A percentile compares a stretch with the other conserved stretches of the same genome.
Conservation (phyloP, 2,113 vertebrate genomes). For the Archilochus colubris region DNA sequence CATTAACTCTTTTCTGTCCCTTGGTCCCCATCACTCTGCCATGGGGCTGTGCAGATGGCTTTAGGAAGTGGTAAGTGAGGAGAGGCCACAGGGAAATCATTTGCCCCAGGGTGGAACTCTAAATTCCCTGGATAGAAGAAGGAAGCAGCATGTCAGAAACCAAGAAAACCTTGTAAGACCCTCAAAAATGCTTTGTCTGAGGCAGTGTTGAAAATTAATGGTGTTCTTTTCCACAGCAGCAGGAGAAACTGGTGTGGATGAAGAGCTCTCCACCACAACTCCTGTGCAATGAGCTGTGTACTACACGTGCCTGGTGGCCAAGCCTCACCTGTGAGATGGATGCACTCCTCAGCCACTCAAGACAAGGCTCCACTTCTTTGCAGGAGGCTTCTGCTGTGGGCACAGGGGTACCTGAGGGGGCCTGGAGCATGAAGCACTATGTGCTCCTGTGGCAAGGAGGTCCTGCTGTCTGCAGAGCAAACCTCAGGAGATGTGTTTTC, state of each 20-base stretch:
- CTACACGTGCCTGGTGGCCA: neutral
- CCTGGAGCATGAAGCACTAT: neutral
- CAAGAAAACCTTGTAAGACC: neutral
- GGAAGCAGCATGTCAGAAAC: neutral
- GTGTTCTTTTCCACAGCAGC: neutral
- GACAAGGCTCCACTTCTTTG: neutral
- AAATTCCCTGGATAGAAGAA: neutral
- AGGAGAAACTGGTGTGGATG: neutral
- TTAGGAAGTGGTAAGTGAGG: neutral
- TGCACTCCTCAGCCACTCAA: accelerated
- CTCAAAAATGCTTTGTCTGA: neutral
- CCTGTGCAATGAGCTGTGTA: neutral
- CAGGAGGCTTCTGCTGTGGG: neutral
- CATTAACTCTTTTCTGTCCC: neutral
- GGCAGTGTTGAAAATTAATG: neutral
- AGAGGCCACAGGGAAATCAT: neutral
- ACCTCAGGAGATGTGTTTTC: accelerated
- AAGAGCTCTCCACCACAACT: neutral
- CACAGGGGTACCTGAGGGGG: accelerated
- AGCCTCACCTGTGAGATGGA: neutral
- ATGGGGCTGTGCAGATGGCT: neutral
- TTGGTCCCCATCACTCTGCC: neutral
- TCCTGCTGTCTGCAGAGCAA: neutral
- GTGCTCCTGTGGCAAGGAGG: neutral
- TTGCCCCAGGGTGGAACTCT: neutral